Percentiles rank a stretch among this genome's conserved stretches.
Conservation (phyloP, 2,888 invertebrate genomes). For the Serrognathus titanus region DNA sequence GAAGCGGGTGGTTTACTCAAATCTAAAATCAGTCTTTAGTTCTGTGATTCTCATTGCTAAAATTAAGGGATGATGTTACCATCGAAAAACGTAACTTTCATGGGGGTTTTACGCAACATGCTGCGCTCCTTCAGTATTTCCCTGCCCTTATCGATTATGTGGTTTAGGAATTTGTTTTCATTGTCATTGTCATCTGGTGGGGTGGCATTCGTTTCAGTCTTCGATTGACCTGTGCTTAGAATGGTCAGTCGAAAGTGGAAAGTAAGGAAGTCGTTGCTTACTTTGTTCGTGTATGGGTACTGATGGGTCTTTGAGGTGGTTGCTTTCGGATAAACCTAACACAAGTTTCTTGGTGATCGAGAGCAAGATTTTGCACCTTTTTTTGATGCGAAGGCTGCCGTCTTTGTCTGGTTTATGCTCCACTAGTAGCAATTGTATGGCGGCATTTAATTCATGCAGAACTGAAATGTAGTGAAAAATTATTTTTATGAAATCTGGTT, state of each 20-base stretch:
- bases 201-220: not conserved
- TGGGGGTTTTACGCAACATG: constrained; percentile 36
- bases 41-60: not conserved
- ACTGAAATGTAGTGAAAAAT: constrained; percentile 33
- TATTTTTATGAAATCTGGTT: no score
- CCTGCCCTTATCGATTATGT: constrained; percentile 35
- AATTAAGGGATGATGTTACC: not conserved
- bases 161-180: constrained; percentile 14
- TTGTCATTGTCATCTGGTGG: not conserved
- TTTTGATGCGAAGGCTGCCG: constrained; percentile 30
- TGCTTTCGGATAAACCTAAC: constrained; percentile 27
- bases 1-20: not conserved
- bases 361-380: constrained; percentile 37
- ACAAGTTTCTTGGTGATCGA: constrained; percentile 31
- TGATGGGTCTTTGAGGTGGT: not conserved
- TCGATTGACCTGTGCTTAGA: not conserved
- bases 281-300: not conserved
- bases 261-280: not conserved
- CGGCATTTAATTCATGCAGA: constrained; percentile 32
- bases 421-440: constrained; percentile 27
- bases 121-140: constrained; percentile 41
- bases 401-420: constrained; percentile 19
- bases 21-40: not conserved
- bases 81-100: constrained; percentile 15
- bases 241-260: not conserved